A percentile compares a stretch with the other conserved stretches of the same genome.
Conservation (phyloP, 1,140 invertebrate species). For the Proctacanthus coquilletti region DNA sequence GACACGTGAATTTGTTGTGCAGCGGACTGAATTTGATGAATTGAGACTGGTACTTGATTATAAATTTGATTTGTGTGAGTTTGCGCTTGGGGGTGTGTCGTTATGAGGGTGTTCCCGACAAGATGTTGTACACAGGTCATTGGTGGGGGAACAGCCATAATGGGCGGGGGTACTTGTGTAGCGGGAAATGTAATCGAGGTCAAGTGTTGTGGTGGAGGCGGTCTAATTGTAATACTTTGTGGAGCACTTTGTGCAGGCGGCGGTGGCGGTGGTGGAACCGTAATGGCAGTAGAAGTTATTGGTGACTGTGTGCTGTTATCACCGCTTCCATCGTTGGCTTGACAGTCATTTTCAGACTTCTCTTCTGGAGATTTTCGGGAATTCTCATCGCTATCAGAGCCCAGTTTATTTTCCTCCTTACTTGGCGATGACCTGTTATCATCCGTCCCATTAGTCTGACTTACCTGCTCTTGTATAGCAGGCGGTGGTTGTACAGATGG, state of each 20-base stretch:
- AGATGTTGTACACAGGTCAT: constrained; percentile 4
- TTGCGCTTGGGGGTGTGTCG: not conserved
- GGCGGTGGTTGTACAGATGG: not conserved
- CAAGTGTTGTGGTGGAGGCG: not conserved
- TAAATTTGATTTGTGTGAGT: constrained; percentile 3
- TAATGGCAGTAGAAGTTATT: not conserved
- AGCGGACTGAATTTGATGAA: constrained; percentile 1
- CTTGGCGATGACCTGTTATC: not conserved
- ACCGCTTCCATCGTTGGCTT: not conserved
- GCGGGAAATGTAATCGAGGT: not conserved
- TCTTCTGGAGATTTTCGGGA: not conserved
- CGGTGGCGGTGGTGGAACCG: not conserved
- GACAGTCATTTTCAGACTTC: not conserved
- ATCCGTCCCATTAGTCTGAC: not conserved
- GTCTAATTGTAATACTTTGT: not conserved
- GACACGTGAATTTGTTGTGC: constrained; percentile 6
- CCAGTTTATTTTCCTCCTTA: not conserved
- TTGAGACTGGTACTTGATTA: constrained; percentile 3
- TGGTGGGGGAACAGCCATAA: constrained; percentile 6
- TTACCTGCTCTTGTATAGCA: not conserved
- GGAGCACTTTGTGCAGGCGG: not conserved
- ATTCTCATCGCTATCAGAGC: not conserved
- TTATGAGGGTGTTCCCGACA: constrained; percentile 6
- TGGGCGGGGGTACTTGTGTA: not conserved
- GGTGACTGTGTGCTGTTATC: not conserved